Evolutionary conservation across 2,113 vertebrate species (phyloP), one percentile per base, ranked within the genome.

Genomic region (Poeciliopsis prolifica): DNA sequence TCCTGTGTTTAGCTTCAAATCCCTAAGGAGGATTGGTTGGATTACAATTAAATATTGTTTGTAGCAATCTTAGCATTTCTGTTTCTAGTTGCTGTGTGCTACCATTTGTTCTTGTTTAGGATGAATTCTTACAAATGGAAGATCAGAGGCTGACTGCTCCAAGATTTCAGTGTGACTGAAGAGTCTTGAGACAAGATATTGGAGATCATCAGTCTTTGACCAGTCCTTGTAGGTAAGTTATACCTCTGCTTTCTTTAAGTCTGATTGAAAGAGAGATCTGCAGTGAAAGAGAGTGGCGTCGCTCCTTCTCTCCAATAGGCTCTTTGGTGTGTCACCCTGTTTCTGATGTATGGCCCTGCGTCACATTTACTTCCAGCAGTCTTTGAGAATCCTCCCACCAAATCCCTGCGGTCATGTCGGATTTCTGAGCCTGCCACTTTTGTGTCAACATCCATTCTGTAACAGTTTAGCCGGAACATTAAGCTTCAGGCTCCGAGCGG

Each of bases 401-500:
- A 77, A 72, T 72, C 88, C 77, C 81, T 0, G 64, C 31, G 24
- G 77, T 24, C 75, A 48, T 75, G 86, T 86, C 79, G 62, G 70
- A 68, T 81, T 73, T 72, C 72, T 84, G 79, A 86, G 83, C 54
- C 81, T 83, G 84, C 68, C 88, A 77, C 86, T 72, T 84, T 70
- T 80, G 79, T 86, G 83, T 86, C 86, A 82, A 70, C 84, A 75
- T 88, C 82, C 72, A 75, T 86, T 87, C 70, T 85, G 79, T 83
- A 68, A 74, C 70, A 79, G 81, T 83, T 88, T 81, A 88, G 60
- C 78, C n/a, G 77, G 54, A 62, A 83, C 86, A 85, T 85, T 83
- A 81, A 61, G 82, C 84, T 68, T 12, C 67, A 12, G 69, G 84
- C 69, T 63, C 31, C 3, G 24, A 70, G 69, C 4, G 29, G 12